Base-by-base conservation (phyloP, 2,888 invertebrate species). In the Chrysomela aeneicollis region DNA sequence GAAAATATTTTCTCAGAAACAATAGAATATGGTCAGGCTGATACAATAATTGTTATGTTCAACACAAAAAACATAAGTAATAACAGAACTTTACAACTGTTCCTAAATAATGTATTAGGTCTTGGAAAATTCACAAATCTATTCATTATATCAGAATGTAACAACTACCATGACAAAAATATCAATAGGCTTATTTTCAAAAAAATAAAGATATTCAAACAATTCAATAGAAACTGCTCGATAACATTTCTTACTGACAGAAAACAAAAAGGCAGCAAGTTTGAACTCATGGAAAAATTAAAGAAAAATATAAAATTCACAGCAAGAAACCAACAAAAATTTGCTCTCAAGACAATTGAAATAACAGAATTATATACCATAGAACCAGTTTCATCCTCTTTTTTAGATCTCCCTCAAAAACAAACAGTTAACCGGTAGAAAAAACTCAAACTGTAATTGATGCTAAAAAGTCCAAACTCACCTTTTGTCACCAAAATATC, bases 191-290 rank as follows among this genome's bases (percentile, higher is more conserved):
- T 47, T 47, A 47, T 47, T 47, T 47, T 19, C 18, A 47, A 17
- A 35, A 35, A 35, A 10, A 35, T 35, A 10, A 35, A 10, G 35
- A 35, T 12, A 10, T 35, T 35, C 35, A 35, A 35, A 35, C 35
- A 35, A 35, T 35, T 35, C 35, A 35, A 35, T 35, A 35, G 35
- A 35, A 35, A 35, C 35, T 35, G 35, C 35, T 35, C 35, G 9
- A 35, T 35, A 35, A 12, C 35, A 35, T 35, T 35, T 35, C 12
- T 35, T 35, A 35, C 35, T 35, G 35, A 35, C 12, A 35, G 35
- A 47, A 47, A 47, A 47, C 47, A 47, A 47, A 17, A 47, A 47
- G 47, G 47, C 47, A 47, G 47, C 19, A 47, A 47, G n/a, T 47
- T 47, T 47, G 47, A 42, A 3, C 42, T 42, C 4, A 42, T 42